Base-by-base conservation (phyloP, 2,888 invertebrate species). In the Pterostichus niger region DNA sequence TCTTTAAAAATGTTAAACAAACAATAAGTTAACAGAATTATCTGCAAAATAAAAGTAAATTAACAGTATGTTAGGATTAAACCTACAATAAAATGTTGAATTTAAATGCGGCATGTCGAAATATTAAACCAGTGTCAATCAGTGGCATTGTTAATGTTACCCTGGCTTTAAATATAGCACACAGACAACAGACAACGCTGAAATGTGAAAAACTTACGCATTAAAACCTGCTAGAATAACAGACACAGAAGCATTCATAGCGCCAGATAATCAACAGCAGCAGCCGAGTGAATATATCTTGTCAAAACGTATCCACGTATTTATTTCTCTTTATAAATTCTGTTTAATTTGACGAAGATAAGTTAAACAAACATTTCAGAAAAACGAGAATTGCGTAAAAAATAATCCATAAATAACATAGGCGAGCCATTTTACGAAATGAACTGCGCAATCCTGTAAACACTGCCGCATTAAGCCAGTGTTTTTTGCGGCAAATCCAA, bases 331-430 rank as follows among this genome's bases (percentile, higher is more conserved):
- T 77, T 76, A 83, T 77, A 77, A 83, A 83, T 83, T 83, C 82
- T 83, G 76, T 83, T 81, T 83, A 83, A 83, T 83, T 83, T 83
- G 82, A 83, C 82, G 82, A 76, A 77, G 76, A 83, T 83, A 83
- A 76, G 82, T 77, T 83, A 83, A 83, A 83, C 52, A 83, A 83
- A 83, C 82, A 83, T 75, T 73, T 56, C 59, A 75, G 75, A 59
- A 75, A 61, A 81, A 40, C 35, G 73, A 54, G 73, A 56, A 82
- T 82, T 75, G 82, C 82, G 73, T 73, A 82, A 82, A 82, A 81
- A 82, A 75, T 75, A 44, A 75, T 59, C 75, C 81, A 73, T 81
- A 81, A 81, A 82, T 82, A 82, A 82, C 75, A 46, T 81, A 56
- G 81, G 40, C 52, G 64, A 56, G 54, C 73, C 75, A 82, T 82